phyloP scores from a whole-genome alignment of 2,797 vertebrate species.

The Acanthis flammea region DNA sequence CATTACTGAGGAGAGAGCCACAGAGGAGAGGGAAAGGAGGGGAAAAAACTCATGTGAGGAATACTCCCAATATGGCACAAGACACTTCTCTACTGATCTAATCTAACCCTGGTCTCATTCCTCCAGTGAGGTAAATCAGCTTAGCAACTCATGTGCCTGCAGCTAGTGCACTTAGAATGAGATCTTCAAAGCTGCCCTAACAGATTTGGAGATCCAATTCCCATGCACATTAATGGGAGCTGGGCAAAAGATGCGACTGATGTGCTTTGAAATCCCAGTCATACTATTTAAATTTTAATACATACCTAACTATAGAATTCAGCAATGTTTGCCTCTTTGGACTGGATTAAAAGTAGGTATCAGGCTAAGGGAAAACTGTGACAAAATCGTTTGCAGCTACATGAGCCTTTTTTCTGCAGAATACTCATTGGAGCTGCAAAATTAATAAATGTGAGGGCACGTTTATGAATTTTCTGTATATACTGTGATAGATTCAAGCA shows the following conservation, averaged over 20 bases:
- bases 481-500: neutral
- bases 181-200: constrained; percentile 5
- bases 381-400: neutral
- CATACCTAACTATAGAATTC: neutral
- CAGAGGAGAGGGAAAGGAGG: neutral
- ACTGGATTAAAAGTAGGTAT: neutral
- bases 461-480: neutral
- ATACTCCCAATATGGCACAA: neutral
- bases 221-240: neutral
- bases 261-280: constrained; percentile 6
- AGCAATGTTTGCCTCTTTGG: neutral
- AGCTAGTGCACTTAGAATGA: neutral
- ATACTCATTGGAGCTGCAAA: neutral
- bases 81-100: neutral
- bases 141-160: neutral
- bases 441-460: neutral
- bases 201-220: neutral
- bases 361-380: neutral
- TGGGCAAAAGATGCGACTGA: neutral
- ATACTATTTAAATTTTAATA: constrained; percentile 6
- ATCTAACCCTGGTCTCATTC: neutral
- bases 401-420: neutral
- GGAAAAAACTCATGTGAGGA: neutral
- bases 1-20: constrained; percentile 79
- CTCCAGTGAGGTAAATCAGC: neutral